Evolutionary conservation across 2,113 vertebrate species (phyloP).

Genomic region (Oryzias woworae): DNA sequence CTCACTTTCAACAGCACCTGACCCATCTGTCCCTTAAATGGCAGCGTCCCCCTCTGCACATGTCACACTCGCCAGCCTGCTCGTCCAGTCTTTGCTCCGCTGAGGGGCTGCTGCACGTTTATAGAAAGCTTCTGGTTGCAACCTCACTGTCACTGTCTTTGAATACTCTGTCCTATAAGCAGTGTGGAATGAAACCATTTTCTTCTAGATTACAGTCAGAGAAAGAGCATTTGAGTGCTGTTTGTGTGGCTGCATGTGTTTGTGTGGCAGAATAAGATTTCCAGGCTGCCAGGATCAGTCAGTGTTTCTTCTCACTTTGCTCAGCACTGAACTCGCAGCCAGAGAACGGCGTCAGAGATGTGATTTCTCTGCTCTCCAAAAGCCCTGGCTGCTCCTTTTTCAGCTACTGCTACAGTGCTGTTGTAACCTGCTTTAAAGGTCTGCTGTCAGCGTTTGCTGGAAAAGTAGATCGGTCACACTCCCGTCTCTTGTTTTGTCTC

Average conservation of each 20-base stretch:
- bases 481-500: background rate
- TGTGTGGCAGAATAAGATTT: conserved; percentile 6
- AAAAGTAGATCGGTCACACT: conserved; percentile 8
- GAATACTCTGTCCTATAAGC: too few species aligned
- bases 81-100: background rate
- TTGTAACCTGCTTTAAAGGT: conserved; percentile 6
- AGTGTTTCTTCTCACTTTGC: conserved; percentile 37
- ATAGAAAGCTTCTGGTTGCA: conserved; percentile 42
- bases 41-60: conserved; percentile 37
- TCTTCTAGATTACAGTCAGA: conserved; percentile 1
- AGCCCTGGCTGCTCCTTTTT: conserved; percentile 36
- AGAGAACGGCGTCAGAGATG: conserved; percentile 50
- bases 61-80: conserved; percentile 20
- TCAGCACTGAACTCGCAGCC: conserved; percentile 46
- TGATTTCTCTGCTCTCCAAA: conserved; percentile 44
- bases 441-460: conserved; percentile 35
- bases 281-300: conserved; percentile 47
- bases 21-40: conserved; percentile 64
- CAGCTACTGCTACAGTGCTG: conserved; percentile 21
- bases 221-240: conserved; percentile 15
- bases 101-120: conserved; percentile 15
- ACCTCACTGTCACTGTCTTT: too few species aligned
- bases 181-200: background rate
- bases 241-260: conserved; percentile 1
- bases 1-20: background rate